A percentile compares a stretch with the other conserved stretches of the same genome.
Evolutionary conservation across 2,888 invertebrate species (phyloP).

Genomic region (Dasysyrphus albostriatus): DNA sequence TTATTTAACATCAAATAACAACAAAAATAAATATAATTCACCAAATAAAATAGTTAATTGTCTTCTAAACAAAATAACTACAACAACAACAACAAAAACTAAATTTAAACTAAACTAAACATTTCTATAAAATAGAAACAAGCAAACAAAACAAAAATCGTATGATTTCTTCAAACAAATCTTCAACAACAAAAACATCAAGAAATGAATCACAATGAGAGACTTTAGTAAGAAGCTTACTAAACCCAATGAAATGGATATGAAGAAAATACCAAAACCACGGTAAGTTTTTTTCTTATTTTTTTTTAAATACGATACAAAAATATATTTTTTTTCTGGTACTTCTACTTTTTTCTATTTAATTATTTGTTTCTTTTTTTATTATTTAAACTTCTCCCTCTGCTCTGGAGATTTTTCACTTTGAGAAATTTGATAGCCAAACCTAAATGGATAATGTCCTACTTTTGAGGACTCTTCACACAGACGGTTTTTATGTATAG

Average conservation of each 20-base stretch:
- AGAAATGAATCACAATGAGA: conserved; percentile 77
- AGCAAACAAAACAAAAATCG: conserved; percentile 42
- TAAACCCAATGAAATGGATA: conserved; percentile 79
- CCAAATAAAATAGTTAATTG: conserved; percentile 58
- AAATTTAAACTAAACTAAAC: conserved; percentile 11
- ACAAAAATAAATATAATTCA: conserved; percentile 47
- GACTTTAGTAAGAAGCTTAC: conserved; percentile 78
- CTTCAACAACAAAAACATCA: conserved; percentile 16
- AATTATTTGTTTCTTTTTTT: conserved; percentile 15
- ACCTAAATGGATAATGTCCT: conserved; percentile 61
- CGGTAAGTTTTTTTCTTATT: conserved; percentile 77
- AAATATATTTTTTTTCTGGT: background rate
- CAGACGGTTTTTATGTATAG: conserved; percentile 40
- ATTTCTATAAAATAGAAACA: conserved; percentile 28
- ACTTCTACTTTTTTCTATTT: conserved; percentile 20
- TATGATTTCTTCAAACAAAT: conserved; percentile 36
- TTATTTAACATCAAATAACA: conserved; percentile 44
- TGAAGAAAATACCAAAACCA: conserved; percentile 80
- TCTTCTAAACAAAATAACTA: conserved; percentile 45
- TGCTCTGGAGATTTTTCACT: conserved; percentile 66
- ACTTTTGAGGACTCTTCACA: conserved; percentile 38
- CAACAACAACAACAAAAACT: conserved; percentile 18
- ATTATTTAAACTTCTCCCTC: conserved; percentile 37
- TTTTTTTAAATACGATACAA: conserved; percentile 15
- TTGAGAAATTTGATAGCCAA: conserved; percentile 62